These are phyloP conservation scores for Macropus fuliginosus DNA, from an alignment of 2,797 vertebrate genomes.

Conservation along the genomic window DNA sequence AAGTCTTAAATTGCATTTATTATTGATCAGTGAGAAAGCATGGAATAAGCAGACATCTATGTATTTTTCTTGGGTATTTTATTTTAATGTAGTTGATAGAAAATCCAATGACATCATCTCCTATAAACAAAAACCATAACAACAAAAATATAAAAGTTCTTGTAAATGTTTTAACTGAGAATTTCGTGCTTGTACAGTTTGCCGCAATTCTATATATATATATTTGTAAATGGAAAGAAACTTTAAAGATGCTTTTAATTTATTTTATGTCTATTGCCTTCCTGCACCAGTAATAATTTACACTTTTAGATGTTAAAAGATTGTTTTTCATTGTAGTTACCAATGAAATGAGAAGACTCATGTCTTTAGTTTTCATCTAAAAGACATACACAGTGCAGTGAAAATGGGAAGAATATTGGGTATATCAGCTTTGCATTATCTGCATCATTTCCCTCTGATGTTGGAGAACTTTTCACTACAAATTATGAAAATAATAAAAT, in stretches of 20 bases:
- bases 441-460: slow-evolving; percentile 71
- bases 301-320: slow-evolving; percentile 47
- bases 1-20: slow-evolving; percentile 16
- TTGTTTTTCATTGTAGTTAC: slow-evolving; percentile 40
- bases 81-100: slow-evolving; percentile 40
- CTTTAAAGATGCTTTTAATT: slow-evolving; percentile 91
- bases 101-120: slow-evolving; percentile 47
- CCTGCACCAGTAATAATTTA: slow-evolving; percentile 76
- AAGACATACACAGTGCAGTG: slow-evolving; percentile 48
- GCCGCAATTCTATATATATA: slow-evolving; percentile 80
- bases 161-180: slow-evolving; percentile 82
- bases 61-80: slow-evolving; percentile 32
- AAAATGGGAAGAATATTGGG: slow-evolving; percentile 78
- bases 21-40: slow-evolving; percentile 30
- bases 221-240: slow-evolving; percentile 94
- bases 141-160: slow-evolving; percentile 45
- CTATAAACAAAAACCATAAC: slow-evolving; percentile 41
- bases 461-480: slow-evolving; percentile 73
- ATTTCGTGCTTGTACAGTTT: slow-evolving; percentile 90
- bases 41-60: slow-evolving; percentile 52
- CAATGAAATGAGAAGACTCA: slow-evolving; percentile 47
- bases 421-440: slow-evolving; percentile 77
- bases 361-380: neutral
- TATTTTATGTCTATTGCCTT: slow-evolving; percentile 90
- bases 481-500: slow-evolving; percentile 88